Percentiles rank a stretch among this genome's conserved stretches.
These are phyloP conservation scores for Rhinella marina DNA, from an alignment of 2,797 vertebrate genomes.

Conservation along the genomic window DNA sequence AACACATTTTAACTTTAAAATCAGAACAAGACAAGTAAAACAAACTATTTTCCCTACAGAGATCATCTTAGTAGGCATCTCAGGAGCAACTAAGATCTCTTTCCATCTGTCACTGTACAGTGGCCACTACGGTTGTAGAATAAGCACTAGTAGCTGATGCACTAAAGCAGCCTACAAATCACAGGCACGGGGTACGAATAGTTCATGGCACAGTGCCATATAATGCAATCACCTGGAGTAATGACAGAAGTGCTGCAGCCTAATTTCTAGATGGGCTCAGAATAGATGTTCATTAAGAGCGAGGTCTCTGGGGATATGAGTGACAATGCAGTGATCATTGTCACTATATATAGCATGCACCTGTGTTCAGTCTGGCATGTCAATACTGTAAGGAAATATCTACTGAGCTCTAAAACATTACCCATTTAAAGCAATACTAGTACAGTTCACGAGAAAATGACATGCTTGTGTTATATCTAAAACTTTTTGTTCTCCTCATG, in stretches of 20 bases:
- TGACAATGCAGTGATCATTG: conserved; percentile 29
- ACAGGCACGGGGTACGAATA: not conserved
- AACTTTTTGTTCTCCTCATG: not conserved
- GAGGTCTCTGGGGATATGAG: conserved; percentile 34
- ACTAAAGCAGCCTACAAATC: not conserved
- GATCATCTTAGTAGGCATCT: not conserved
- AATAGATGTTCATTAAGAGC: conserved; percentile 44
- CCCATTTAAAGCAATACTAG: not conserved
- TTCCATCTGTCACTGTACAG: not conserved
- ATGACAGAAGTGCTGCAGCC: not conserved
- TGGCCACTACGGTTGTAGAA: not conserved
- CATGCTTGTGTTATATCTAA: not conserved
- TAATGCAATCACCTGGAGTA: not conserved
- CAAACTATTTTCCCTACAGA: too few relatives aligned
- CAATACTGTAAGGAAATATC: conserved; percentile 7
- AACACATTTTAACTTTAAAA: too few relatives aligned
- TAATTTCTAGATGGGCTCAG: conserved; percentile 31
- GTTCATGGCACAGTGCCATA: not conserved
- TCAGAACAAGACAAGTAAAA: too few relatives aligned
- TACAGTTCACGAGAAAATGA: not conserved
- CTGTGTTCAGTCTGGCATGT: conserved; percentile 31
- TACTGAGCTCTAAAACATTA: not conserved
- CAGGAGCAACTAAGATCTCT: not conserved
- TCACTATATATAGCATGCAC: conserved; percentile 44
- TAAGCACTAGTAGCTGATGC: not conserved